Evolutionary conservation across 2,888 invertebrate genomes (phyloP), one percentile per base, ranked within the genome.

Genomic region (Odontothrips loti): DNA sequence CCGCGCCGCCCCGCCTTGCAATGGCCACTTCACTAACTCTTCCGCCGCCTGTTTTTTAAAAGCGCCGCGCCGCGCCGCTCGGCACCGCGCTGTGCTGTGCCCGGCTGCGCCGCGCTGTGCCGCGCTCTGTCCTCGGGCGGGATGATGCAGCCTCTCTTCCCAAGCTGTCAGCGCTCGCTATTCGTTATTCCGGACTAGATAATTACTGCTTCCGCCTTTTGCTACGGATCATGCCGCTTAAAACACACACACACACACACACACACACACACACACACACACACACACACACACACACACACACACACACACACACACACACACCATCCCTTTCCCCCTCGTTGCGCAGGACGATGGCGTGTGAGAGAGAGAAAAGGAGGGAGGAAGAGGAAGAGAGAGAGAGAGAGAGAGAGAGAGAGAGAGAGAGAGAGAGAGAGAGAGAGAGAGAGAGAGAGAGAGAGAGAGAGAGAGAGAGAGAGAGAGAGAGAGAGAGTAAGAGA

Each of bases 171-270:
- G 58, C 58, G 58, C 20, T 20, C 27, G 23, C 68, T 75, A 75
- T 75, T 75, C 68, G 68, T 75, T 75, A 75, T 75, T 75, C 68
- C 68, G 27, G 68, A 75, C 68, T 75, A 75, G 68, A 75, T 75
- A 75, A 75, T 75, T 75, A 75, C 68, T 27, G 68, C 23, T 75
- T 75, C 68, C 68, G 68, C 68, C 68, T 75, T 75, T 75, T 75
- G 68, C 68, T 75, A 27, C 27, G 68, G 68, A 75, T 75, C 68
- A 75, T 75, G 68, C 23, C 68, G 68, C 23, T 75, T 75, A 75
- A 75, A 75, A 75, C 68, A 75, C 68, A 75, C 68, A 75, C 68
- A 75, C 23, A 75, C 58, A 58, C 58, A 58, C 58, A 58, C 58
- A 17, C 58, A 20, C 58, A 20, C 58, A 20, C 58, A 17, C 58